phyloP scores from a whole-genome alignment of 2,888 invertebrate species.

The Machimus rusticus region DNA sequence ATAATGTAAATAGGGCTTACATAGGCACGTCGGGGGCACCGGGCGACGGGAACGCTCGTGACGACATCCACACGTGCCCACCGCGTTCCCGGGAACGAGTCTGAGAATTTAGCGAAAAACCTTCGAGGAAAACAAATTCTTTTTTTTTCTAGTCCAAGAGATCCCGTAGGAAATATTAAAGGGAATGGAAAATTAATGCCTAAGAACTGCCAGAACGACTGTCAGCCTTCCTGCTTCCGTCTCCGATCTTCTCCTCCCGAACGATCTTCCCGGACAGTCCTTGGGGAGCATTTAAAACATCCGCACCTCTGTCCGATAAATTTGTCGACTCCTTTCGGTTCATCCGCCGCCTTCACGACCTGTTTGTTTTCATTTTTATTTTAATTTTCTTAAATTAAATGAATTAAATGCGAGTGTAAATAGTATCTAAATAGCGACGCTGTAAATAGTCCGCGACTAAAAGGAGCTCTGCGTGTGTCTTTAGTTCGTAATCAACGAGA shows the following conservation, averaged over 20 bases:
- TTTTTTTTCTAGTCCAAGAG: conserved; percentile 34
- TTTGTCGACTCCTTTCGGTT: conserved; percentile 7
- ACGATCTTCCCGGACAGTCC: conserved; percentile 4
- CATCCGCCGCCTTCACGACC: background rate
- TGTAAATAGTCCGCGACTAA: conserved; percentile 1
- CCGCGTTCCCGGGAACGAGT: background rate
- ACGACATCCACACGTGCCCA: background rate
- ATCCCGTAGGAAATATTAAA: conserved; percentile 8
- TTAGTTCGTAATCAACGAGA: conserved; percentile 20
- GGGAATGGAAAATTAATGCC: conserved; percentile 22
- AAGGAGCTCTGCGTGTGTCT: conserved; percentile 33
- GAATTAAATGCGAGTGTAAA: conserved; percentile 28
- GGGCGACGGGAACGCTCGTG: background rate
- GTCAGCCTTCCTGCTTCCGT: conserved; percentile 5
- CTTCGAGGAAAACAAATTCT: background rate
- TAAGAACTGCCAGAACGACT: background rate
- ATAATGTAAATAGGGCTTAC: conserved; percentile 27
- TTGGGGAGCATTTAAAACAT: background rate
- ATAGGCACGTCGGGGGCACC: background rate
- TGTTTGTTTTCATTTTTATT: background rate
- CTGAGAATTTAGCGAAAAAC: conserved; percentile 14
- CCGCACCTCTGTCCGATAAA: background rate
- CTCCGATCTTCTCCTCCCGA: background rate
- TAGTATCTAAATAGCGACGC: conserved; percentile 11
- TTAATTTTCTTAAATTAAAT: background rate